Percentiles rank a stretch among this genome's conserved stretches.
Evolutionary conservation across 1,140 invertebrate genomes (phyloP).

Genomic region (Heliothis subflexa): DNA sequence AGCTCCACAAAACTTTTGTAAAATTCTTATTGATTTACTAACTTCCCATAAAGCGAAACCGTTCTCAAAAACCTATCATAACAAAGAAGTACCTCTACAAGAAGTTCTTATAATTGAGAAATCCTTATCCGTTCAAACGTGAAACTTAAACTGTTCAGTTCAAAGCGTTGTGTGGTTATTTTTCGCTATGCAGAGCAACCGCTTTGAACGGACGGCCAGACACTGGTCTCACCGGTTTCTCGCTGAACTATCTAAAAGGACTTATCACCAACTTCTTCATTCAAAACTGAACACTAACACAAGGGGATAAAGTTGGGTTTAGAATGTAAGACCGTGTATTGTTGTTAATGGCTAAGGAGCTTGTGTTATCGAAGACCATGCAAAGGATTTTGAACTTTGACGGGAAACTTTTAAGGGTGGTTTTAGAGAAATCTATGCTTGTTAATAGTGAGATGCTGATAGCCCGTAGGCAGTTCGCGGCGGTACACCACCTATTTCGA

Average conservation of each 20-base stretch:
- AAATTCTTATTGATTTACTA: too few species aligned
- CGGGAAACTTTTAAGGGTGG: constrained; percentile 41
- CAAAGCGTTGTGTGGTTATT: constrained; percentile 65
- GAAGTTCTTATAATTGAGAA: background rate
- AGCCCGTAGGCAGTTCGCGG: constrained; percentile 57
- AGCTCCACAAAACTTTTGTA: too few species aligned
- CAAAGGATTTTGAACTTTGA: constrained; percentile 49
- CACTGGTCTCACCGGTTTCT: constrained; percentile 75
- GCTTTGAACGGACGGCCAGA: constrained; percentile 63
- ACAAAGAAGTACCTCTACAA: background rate
- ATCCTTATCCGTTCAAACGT: constrained; percentile 47
- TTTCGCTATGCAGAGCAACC: constrained; percentile 72
- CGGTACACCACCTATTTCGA: constrained; percentile 25
- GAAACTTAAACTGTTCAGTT: constrained; percentile 62
- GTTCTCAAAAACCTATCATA: background rate
- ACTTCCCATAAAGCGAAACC: too few species aligned
- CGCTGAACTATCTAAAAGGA: constrained; percentile 28
- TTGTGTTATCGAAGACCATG: background rate
- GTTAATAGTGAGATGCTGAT: constrained; percentile 52
- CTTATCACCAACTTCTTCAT: constrained; percentile 14
- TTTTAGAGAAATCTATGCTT: constrained; percentile 40
- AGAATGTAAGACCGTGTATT: background rate
- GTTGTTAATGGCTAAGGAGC: background rate
- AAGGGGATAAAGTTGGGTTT: background rate
- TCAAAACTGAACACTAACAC: constrained; percentile 17